Evolutionary conservation across 2,113 vertebrate species (phyloP), one percentile per base, ranked within the genome.

Genomic region (Origma solitaria): DNA sequence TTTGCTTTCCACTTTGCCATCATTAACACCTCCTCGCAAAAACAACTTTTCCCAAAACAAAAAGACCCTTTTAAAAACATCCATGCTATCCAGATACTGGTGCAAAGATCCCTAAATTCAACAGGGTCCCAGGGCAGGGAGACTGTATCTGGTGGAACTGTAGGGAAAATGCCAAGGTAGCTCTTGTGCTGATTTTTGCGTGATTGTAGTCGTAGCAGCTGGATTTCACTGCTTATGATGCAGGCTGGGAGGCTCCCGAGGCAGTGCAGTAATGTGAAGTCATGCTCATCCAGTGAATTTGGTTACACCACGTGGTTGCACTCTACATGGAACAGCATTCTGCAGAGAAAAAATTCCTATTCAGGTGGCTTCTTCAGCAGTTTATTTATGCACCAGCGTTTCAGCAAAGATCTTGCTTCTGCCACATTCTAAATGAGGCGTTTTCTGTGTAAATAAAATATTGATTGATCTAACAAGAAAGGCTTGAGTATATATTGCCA

Each of bases 401-500:
- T 88, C 40, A 75, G 44, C 28, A 64, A 88, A 44, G 0, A 17
- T 47, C 17, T 82, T 90, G 28, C 40, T 82, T 84, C 57, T 92
- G 57, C 27, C 31, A 65, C n/a, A 30, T 17, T 82, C 19, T 82
- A 86, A 95, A 89, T 86, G 84, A 89, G 57, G 57, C 6, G 49
- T 89, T 89, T 94, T 84, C 28, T 45, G 60, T 89, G 65, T 79
- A 91, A 92, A 89, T 85, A 87, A 92, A 91, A 53, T 86, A 82
- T 68, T 69, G 83, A 75, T 79, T 56, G 20, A 50, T 68, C 25
- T 76, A 78, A 47, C 50, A 68, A 42, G 38, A 75, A 91, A 68
- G 57, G 16, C 42, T 78, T 62, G 35, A 51, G 20, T 71, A 6
- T 62, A 11, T 56, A 25, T 51, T 2, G 6, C 33, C 33, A 57